Percentiles rank a stretch among this genome's conserved stretches.
phyloP scores from a whole-genome alignment of 2,797 vertebrate species.

The Xenopus petersii region DNA sequence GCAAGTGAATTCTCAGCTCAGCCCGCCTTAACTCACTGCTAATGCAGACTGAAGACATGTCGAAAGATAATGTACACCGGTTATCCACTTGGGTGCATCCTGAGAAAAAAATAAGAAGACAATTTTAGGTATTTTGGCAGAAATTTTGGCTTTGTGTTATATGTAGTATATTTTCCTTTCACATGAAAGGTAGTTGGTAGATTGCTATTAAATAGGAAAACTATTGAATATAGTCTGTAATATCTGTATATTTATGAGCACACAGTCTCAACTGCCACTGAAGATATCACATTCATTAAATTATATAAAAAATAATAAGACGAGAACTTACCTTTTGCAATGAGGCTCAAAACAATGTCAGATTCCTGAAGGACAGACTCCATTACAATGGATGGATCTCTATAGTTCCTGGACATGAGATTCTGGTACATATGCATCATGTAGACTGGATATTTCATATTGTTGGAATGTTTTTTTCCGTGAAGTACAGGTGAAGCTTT shows the following conservation, averaged over 20 bases:
- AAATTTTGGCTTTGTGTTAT: too few relatives aligned
- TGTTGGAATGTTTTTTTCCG: neutral
- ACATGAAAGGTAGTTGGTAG: too few relatives aligned
- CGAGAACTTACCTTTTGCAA: neutral
- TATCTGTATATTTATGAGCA: too few relatives aligned
- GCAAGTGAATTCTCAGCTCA: conserved; percentile 70
- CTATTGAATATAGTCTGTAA: too few relatives aligned
- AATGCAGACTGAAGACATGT: conserved; percentile 78
- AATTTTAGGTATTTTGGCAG: too few relatives aligned
- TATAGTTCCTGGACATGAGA: neutral
- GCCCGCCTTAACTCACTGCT: conserved; percentile 71
- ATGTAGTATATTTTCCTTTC: too few relatives aligned
- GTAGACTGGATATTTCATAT: neutral
- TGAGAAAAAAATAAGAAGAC: too few relatives aligned
- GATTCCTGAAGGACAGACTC: too few relatives aligned
- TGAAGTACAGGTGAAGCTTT: neutral
- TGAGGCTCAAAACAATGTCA: neutral
- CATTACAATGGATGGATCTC: neutral
- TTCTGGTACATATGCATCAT: neutral
- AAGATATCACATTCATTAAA: too few relatives aligned
- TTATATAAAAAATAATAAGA: too few relatives aligned
- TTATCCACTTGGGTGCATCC: conserved; percentile 13
- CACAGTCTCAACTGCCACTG: too few relatives aligned
- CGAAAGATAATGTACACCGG: conserved; percentile 73
- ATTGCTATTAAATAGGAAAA: too few relatives aligned